phyloP scores from a whole-genome alignment of 2,113 vertebrate genomes.

The Bagarius yarrelli region DNA sequence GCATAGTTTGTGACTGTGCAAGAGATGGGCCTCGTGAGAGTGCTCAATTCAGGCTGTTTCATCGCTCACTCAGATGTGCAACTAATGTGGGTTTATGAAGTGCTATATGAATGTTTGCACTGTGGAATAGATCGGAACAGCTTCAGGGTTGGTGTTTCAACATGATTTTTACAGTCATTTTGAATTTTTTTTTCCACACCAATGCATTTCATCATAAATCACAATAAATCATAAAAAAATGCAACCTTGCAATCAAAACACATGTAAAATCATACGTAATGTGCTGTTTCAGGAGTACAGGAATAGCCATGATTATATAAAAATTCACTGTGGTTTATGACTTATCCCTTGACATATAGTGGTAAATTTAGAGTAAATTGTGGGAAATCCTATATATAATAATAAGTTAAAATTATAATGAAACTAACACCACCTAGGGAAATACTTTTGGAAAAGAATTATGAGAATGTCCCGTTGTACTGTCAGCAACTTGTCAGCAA shows the following conservation, averaged over 20 bases:
- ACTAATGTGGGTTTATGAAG: conserved; percentile 23
- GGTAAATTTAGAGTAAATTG: no score
- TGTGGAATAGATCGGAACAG: conserved; percentile 14
- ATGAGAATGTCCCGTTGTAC: no score
- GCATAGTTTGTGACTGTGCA: background rate
- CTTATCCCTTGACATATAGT: no score
- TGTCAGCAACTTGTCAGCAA: no score
- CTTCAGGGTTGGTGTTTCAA: background rate
- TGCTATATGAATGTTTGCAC: conserved; percentile 2
- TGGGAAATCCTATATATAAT: no score
- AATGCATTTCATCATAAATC: background rate
- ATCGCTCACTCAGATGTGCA: conserved; percentile 28
- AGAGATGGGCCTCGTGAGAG: conserved; percentile 28
- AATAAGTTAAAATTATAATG: no score
- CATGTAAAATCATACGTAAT: background rate
- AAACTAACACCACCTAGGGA: no score
- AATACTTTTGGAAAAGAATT: no score
- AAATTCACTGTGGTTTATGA: no score
- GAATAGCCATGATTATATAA: background rate
- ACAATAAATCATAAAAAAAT: background rate
- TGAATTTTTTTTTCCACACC: background rate
- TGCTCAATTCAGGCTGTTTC: conserved; percentile 14
- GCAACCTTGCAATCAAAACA: background rate
- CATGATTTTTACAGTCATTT: background rate
- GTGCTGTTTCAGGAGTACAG: background rate